A percentile compares a stretch with the other conserved stretches of the same genome.
Evolutionary conservation across 2,113 vertebrate species (phyloP).

Genomic region (Diadophis punctatus): DNA sequence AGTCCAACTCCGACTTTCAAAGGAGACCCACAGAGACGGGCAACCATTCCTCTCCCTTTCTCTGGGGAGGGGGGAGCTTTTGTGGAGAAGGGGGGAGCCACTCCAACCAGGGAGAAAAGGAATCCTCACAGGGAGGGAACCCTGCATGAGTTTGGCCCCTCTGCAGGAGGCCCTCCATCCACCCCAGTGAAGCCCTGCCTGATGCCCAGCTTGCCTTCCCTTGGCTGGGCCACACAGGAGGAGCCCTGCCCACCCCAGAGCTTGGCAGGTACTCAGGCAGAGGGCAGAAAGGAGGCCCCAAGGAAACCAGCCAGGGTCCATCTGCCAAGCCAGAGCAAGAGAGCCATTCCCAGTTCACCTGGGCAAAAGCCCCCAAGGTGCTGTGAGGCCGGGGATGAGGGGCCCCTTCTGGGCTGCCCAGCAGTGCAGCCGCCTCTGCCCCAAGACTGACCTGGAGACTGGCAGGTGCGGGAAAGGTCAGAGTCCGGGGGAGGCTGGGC

Average conservation of each 20-base stretch:
- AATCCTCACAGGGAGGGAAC: background rate
- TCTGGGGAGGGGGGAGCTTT: background rate
- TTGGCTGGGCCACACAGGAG: background rate
- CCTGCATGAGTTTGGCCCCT: background rate
- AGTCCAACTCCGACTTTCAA: background rate
- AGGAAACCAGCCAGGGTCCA: background rate
- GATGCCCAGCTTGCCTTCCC: background rate
- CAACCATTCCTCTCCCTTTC: too few relatives aligned
- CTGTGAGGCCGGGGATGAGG: background rate
- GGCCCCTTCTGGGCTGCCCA: background rate
- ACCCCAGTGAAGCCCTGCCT: background rate
- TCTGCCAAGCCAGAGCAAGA: background rate
- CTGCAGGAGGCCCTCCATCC: too few relatives aligned
- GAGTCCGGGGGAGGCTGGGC: slow-evolving; percentile 75
- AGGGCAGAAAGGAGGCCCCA: background rate
- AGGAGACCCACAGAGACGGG: background rate
- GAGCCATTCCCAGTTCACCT: background rate
- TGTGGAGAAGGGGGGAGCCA: background rate
- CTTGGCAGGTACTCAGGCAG: background rate
- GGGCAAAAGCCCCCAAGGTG: background rate
- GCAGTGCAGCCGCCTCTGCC: rapidly evolving
- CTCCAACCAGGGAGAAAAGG: background rate
- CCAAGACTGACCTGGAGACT: slow-evolving; percentile 77
- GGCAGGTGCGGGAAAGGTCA: slow-evolving; percentile 79
- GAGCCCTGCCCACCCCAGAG: background rate